Percentiles rank a stretch among this genome's conserved stretches.
phyloP scores from a whole-genome alignment of 2,888 invertebrate genomes.

The Strigamia transsilvanica region DNA sequence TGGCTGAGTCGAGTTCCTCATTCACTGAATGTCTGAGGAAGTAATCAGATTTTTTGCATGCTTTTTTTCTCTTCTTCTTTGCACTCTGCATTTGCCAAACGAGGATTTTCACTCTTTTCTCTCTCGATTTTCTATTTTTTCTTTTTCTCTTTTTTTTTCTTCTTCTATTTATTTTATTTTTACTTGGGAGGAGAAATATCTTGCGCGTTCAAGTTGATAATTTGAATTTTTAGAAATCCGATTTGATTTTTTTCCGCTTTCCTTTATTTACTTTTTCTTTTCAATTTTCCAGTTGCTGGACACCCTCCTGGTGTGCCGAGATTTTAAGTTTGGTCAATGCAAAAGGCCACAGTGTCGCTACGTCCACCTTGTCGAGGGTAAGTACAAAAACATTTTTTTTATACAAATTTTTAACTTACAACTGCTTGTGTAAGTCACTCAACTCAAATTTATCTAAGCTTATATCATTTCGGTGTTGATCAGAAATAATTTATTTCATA shows the following conservation, averaged over 20 bases:
- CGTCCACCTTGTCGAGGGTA: slow-evolving; percentile 97
- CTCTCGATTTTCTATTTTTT: slow-evolving; percentile 1
- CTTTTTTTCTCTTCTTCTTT: slow-evolving; percentile 12
- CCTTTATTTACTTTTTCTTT: slow-evolving; percentile 50
- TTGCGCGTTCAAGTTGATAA: slow-evolving; percentile 46
- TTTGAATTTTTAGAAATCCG: slow-evolving; percentile 26
- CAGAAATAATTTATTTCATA: no score
- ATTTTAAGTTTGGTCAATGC: slow-evolving; percentile 98
- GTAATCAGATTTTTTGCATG: slow-evolving; percentile 44
- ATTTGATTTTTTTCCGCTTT: neutral
- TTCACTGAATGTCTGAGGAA: slow-evolving; percentile 43
- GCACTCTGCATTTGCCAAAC: slow-evolving; percentile 37
- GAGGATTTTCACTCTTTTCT: slow-evolving; percentile 45
- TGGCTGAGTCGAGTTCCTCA: slow-evolving; percentile 48
- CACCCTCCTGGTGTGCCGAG: slow-evolving; percentile 99
- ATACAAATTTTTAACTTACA: neutral
- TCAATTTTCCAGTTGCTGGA: slow-evolving; percentile 92
- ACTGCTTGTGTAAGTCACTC: no score
- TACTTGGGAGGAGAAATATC: slow-evolving; percentile 26
- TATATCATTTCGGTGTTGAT: neutral
- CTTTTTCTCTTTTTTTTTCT: neutral
- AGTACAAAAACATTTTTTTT: slow-evolving; percentile 62
- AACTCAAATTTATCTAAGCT: neutral
- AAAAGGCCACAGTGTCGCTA: slow-evolving; percentile 94
- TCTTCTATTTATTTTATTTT: slow-evolving; percentile 45